Evolutionary conservation across 2,113 vertebrate species (phyloP), one percentile per base, ranked within the genome.

Genomic region (Platichthys flesus): DNA sequence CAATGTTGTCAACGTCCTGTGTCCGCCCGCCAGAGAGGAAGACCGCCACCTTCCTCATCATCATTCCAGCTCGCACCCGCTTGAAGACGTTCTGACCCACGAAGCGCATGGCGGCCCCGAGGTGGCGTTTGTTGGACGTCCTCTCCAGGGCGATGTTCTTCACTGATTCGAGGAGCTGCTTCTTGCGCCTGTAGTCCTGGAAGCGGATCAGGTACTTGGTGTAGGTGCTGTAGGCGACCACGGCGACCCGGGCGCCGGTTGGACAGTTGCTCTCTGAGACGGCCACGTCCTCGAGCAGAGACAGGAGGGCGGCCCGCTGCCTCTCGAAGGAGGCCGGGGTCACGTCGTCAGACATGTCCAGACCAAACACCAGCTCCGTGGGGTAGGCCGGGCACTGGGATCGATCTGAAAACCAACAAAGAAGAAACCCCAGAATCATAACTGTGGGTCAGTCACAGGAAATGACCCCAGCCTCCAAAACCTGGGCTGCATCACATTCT

Each of bases 241-340:
- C 20, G 0, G 96, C 93, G 9, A 97, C 95, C 0, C 94, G 93
- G 1, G 96, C 94, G 0, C 95, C 96, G 0, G 55, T 90, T 0
- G 97, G 97, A 69, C 97, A 98, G 88, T 95, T 96, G 85, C 94
- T 96, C 82, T 95, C 95, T 0, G 94, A 89, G 24, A 98, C 90
- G 75, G 90, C 76, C 16, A 97, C 18, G 8, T 81, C 88, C 45
- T 93, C 89, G 86, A 98, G 78, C 85, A 98, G 77, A 18, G 89
- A 83, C 0, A 90, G 71, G 28, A 96, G 84, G 37, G 91, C 90
- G 4, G 62, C 74, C 26, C 92, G 96, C 94, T 97, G 97, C 67
- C 89, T 91, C 85, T 95, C 93, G 45, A 98, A 97, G n/a, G 86
- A 84, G 13, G n/a, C 21, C 15, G 76, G 65, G 0, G 85, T 88